These are phyloP conservation scores for Chrysocyon brachyurus DNA, from an alignment of 2,797 vertebrate genomes.

Conservation along the genomic window DNA sequence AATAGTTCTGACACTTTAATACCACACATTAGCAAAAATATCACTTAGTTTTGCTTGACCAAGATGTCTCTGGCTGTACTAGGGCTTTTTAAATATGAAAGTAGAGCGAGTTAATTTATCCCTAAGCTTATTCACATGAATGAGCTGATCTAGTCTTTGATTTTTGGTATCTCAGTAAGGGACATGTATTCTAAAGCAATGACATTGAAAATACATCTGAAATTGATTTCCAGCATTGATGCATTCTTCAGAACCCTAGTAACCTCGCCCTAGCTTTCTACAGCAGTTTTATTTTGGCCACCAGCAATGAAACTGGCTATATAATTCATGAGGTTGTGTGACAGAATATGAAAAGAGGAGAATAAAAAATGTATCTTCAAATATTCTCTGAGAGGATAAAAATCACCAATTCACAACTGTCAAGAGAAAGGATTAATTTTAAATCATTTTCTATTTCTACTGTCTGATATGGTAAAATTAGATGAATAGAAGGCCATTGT, in stretches of 20 bases:
- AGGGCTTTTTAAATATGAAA: neutral
- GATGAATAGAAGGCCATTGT: neutral
- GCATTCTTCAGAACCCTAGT: neutral
- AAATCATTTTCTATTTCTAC: constrained; percentile 30
- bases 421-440: constrained; percentile 72
- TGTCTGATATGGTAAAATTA: neutral
- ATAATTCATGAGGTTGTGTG: neutral
- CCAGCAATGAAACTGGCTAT: neutral
- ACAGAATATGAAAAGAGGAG: neutral
- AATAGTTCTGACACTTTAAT: neutral
- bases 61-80: neutral
- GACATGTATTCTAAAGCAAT: neutral
- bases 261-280: neutral
- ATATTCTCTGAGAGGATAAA: constrained; percentile 14
- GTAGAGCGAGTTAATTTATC: neutral
- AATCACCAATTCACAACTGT: constrained; percentile 49
- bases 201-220: neutral
- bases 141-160: neutral
- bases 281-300: neutral
- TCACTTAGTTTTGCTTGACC: neutral
- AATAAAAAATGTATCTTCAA: constrained; percentile 23
- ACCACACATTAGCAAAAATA: neutral
- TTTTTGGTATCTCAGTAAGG: neutral
- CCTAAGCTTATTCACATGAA: neutral
- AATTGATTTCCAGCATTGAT: neutral